Evolutionary conservation across 2,113 vertebrate species (phyloP).

Genomic region (Triplophysa tibetana): DNA sequence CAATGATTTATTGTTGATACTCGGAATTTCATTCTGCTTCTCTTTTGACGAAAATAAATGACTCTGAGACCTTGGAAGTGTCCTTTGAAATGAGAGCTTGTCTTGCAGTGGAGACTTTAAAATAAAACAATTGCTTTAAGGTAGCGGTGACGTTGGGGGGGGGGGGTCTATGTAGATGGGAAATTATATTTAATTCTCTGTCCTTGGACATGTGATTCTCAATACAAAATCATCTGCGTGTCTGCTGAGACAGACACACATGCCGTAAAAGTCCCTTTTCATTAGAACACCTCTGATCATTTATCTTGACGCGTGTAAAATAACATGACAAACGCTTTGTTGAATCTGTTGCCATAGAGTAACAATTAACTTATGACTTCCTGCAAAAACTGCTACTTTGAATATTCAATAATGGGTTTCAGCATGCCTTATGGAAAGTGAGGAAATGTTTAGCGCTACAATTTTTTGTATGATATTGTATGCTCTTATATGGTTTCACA

Average conservation of each 20-base stretch:
- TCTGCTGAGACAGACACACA: slow-evolving; percentile 69
- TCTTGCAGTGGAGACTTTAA: slow-evolving; percentile 66
- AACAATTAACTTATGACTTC: slow-evolving; percentile 44
- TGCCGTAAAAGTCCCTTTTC: slow-evolving; percentile 65
- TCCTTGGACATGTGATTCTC: slow-evolving; percentile 67
- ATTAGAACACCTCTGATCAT: slow-evolving; percentile 68
- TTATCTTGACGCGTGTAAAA: slow-evolving; percentile 59
- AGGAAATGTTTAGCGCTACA: slow-evolving; percentile 47
- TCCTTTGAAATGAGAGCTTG: slow-evolving; percentile 74
- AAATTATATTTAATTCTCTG: slow-evolving; percentile 73
- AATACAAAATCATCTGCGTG: slow-evolving; percentile 68
- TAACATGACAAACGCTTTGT: slow-evolving; percentile 60
- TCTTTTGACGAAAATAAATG: slow-evolving; percentile 74
- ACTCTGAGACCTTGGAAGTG: slow-evolving; percentile 78
- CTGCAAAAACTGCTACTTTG: not conserved
- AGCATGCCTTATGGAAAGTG: slow-evolving; percentile 13
- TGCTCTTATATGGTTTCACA: slow-evolving; percentile 46
- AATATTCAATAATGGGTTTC: slow-evolving; percentile 34
- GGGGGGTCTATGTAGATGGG: slow-evolving; percentile 54
- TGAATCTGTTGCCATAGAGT: slow-evolving; percentile 59
- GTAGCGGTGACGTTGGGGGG: slow-evolving; percentile 59
- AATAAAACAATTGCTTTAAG: slow-evolving; percentile 77
- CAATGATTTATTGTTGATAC: slow-evolving; percentile 73
- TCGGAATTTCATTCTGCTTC: slow-evolving; percentile 67
- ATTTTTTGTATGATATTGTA: slow-evolving; percentile 52